Conservation (phyloP, 2,888 invertebrate genomes). For the Vanessa cardui region DNA sequence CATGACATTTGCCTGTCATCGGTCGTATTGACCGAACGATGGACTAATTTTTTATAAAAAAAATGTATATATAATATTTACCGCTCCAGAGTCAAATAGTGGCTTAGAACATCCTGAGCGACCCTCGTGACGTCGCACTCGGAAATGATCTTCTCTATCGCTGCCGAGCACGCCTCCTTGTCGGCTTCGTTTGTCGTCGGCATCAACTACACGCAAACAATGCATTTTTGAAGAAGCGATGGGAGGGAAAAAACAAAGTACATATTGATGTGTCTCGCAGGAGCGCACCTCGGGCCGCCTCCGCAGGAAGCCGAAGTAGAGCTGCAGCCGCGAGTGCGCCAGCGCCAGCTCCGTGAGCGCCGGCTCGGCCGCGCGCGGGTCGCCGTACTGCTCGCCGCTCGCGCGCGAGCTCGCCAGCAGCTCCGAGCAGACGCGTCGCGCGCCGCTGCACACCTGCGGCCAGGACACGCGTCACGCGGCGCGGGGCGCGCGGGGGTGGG, state of each 20-base stretch:
- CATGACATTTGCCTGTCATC: too few species aligned
- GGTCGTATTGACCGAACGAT: too few species aligned
- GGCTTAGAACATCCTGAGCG: slow-evolving; percentile 92
- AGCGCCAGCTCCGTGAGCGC: slow-evolving; percentile 95
- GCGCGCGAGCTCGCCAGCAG: slow-evolving; percentile 48
- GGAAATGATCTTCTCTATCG: slow-evolving; percentile 84
- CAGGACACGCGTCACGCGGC: too few species aligned
- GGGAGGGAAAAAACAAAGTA: too few species aligned
- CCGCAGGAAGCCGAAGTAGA: slow-evolving; percentile 94
- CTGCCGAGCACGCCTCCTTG: slow-evolving; percentile 49
- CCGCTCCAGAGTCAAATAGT: slow-evolving; percentile 95
- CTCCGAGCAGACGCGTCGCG: slow-evolving; percentile 53
- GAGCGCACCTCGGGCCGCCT: slow-evolving; percentile 83
- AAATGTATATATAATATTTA: slow-evolving; percentile 42
- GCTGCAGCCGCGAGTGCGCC: slow-evolving; percentile 93
- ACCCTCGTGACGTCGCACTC: slow-evolving; percentile 88
- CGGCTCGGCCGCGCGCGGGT: slow-evolving; percentile 85
- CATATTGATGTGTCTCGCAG: neutral
- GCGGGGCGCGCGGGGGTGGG: too few species aligned
- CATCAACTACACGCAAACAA: slow-evolving; percentile 52
- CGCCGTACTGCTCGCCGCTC: slow-evolving; percentile 37
- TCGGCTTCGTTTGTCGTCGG: slow-evolving; percentile 52
- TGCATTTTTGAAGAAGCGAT: too few species aligned
- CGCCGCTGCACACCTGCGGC: slow-evolving; percentile 57
- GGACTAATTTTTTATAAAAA: too few species aligned